Percentiles rank a stretch among this genome's conserved stretches.
Evolutionary conservation across 37 sponge, comb jelly and placozoan genomes (phyloP).

Genomic region (Diacarnus erythraeanus): DNA sequence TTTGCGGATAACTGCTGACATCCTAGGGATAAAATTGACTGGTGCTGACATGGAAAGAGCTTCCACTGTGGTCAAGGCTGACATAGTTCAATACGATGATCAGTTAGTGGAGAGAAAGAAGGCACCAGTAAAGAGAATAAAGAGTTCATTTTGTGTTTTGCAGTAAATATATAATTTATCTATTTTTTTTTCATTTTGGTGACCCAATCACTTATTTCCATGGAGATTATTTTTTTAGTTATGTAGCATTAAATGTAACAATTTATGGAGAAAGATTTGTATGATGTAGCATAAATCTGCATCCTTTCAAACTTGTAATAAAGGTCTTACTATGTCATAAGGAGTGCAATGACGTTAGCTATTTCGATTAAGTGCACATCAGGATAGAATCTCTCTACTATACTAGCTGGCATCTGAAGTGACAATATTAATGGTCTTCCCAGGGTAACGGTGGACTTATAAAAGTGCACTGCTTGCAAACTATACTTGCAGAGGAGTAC

Average conservation of each 20-base stretch:
- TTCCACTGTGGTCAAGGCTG: slow-evolving; percentile 71
- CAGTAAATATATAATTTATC: slow-evolving; percentile 26
- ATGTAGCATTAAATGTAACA: background rate
- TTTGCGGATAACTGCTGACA: slow-evolving; percentile 74
- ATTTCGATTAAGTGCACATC: too few relatives aligned
- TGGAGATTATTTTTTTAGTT: slow-evolving; percentile 2
- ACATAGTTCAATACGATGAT: slow-evolving; percentile 52
- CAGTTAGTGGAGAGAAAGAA: background rate
- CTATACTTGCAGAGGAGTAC: too few relatives aligned
- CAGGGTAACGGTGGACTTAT: too few relatives aligned
- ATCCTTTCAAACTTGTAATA: too few relatives aligned
- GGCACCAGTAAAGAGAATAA: background rate
- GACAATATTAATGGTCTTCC: too few relatives aligned
- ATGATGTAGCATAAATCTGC: too few relatives aligned
- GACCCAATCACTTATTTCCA: background rate
- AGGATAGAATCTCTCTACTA: too few relatives aligned
- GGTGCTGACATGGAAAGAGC: slow-evolving; percentile 60
- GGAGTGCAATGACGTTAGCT: too few relatives aligned
- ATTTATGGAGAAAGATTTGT: too few relatives aligned
- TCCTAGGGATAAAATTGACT: slow-evolving; percentile 64
- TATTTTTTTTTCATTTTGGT: background rate
- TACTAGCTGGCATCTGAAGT: too few relatives aligned
- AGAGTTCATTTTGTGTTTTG: slow-evolving; percentile 53
- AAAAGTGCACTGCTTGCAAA: too few relatives aligned
- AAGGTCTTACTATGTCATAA: too few relatives aligned